A percentile compares a stretch with the other conserved stretches of the same genome.
Evolutionary conservation across 2,888 invertebrate genomes (phyloP).

Genomic region (Zhengitettix transpicula): DNA sequence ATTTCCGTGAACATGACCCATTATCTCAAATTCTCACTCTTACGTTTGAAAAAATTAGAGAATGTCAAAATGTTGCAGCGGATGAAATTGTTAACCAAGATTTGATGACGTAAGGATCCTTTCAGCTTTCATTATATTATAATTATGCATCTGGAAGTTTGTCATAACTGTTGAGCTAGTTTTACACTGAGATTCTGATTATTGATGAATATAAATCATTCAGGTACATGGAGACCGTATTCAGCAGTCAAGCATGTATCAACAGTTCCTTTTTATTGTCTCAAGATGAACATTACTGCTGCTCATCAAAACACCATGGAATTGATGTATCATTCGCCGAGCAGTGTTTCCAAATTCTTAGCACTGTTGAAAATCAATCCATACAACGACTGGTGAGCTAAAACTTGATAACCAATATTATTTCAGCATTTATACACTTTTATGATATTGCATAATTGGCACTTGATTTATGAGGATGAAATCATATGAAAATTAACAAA

Average conservation of each 20-base stretch:
- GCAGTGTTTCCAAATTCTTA: conserved; percentile 49
- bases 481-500: too few species aligned
- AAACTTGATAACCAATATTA: too few species aligned
- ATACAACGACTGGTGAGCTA: conserved; percentile 49
- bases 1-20: conserved; percentile 40
- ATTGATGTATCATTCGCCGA: conserved; percentile 52
- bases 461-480: too few species aligned
- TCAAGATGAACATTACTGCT: conserved; percentile 56
- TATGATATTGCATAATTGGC: too few species aligned
- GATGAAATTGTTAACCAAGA: conserved; percentile 49
- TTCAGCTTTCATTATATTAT: background rate
- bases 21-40: conserved; percentile 50
- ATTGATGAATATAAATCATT: conserved; percentile 13
- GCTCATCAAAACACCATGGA: conserved; percentile 66
- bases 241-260: conserved; percentile 69
- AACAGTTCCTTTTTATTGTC: conserved; percentile 71
- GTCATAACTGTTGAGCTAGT: background rate
- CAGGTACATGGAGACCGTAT: conserved; percentile 68
- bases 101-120: conserved; percentile 26
- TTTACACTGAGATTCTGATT: background rate
- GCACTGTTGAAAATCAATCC: conserved; percentile 50
- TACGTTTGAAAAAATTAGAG: conserved; percentile 36
- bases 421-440: too few species aligned
- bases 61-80: conserved; percentile 42
- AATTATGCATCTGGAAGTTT: background rate